Conservation (phyloP, 2,113 vertebrate species). For the Rostratula benghalensis region DNA sequence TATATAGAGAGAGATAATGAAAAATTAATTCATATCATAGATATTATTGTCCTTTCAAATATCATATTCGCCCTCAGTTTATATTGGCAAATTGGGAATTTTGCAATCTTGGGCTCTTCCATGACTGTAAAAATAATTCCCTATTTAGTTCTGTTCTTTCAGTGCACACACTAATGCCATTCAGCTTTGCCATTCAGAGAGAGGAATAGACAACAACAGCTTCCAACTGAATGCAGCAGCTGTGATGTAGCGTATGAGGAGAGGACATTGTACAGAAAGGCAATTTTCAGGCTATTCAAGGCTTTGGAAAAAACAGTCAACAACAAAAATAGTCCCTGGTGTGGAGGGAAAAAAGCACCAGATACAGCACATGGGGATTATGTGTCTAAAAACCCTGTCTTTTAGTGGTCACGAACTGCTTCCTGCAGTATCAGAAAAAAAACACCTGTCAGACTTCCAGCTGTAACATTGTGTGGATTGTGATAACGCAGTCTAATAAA, state of each 20-base stretch:
- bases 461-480: not conserved
- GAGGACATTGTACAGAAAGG: not conserved
- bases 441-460: not conserved
- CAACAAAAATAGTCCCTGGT: not conserved
- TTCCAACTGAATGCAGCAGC: not conserved
- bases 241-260: not conserved
- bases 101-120: not conserved
- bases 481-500: not conserved
- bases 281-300: not conserved
- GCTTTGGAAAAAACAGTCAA: not conserved
- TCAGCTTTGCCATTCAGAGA: not conserved
- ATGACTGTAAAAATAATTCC: not conserved
- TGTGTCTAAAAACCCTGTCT: not conserved
- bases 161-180: fast-evolving
- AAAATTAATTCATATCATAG: not conserved
- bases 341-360: not conserved
- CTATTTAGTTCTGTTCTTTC: not conserved
- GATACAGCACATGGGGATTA: not conserved
- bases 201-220: not conserved
- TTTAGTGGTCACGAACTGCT: not conserved
- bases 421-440: not conserved
- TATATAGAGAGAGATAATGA: not conserved
- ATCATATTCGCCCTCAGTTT: not conserved
- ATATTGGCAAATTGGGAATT: not conserved
- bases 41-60: not conserved